These are phyloP conservation scores for Acronicta alni DNA, from an alignment of 2,888 invertebrate genomes.

Conservation along the genomic window DNA sequence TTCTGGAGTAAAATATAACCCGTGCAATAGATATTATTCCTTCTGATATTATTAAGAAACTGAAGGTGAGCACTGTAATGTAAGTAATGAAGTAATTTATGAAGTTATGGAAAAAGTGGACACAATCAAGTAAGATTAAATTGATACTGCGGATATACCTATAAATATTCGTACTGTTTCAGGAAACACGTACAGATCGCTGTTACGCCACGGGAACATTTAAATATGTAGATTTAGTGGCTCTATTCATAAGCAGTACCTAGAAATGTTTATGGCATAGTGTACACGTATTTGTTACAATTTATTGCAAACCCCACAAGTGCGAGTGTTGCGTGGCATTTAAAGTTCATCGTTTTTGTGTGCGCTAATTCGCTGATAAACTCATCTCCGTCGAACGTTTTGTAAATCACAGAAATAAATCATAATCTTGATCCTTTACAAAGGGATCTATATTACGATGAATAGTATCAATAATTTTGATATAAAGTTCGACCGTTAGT, in stretches of 20 bases:
- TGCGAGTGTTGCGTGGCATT: slow-evolving; percentile 13
- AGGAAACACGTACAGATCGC: slow-evolving; percentile 30
- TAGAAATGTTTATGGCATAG: slow-evolving; percentile 33
- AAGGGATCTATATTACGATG: slow-evolving; percentile 30
- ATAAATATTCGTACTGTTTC: slow-evolving; percentile 38
- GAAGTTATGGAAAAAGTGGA: slow-evolving; percentile 20
- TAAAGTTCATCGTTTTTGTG: slow-evolving; percentile 29
- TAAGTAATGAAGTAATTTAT: slow-evolving; percentile 26
- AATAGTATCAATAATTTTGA: slow-evolving; percentile 37
- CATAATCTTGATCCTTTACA: slow-evolving; percentile 33
- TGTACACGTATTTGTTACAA: slow-evolving; percentile 34
- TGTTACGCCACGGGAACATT: slow-evolving; percentile 26
- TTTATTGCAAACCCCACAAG: slow-evolving; percentile 27
- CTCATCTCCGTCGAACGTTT: slow-evolving; percentile 14
- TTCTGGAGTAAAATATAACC: slow-evolving; percentile 32
- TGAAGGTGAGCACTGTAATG: background rate
- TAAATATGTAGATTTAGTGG: slow-evolving; percentile 42
- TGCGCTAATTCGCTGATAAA: slow-evolving; percentile 30
- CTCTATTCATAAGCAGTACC: slow-evolving; percentile 23
- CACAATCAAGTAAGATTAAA: slow-evolving; percentile 37
- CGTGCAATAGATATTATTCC: slow-evolving; percentile 11
- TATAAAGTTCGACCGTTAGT: slow-evolving; percentile 30
- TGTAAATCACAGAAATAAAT: slow-evolving; percentile 16
- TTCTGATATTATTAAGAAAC: slow-evolving; percentile 17
- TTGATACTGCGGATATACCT: slow-evolving; percentile 28